phyloP scores from a whole-genome alignment of 2,797 vertebrate genomes.

The Gadopsis marmoratus region DNA sequence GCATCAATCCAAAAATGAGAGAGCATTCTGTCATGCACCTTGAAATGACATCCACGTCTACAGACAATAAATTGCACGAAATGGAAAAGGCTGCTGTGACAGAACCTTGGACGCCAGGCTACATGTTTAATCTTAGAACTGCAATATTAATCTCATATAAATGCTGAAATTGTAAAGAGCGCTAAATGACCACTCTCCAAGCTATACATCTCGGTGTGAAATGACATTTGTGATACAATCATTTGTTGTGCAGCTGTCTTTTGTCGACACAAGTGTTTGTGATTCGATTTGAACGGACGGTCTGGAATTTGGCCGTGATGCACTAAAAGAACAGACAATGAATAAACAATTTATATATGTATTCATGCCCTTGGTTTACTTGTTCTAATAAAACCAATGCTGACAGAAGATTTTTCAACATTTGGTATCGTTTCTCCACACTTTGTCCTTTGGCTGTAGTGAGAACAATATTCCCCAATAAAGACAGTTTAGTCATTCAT shows the following conservation, averaged over 20 bases:
- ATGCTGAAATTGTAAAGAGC: slow-evolving; percentile 41
- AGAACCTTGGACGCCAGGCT: slow-evolving; percentile 38
- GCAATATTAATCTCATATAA: slow-evolving; percentile 60
- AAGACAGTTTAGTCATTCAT: slow-evolving; percentile 7
- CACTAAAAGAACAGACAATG: slow-evolving; percentile 16
- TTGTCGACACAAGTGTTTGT: not conserved
- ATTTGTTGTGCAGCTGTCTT: slow-evolving; percentile 43
- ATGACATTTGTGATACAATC: slow-evolving; percentile 34
- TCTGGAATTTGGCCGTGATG: slow-evolving; percentile 20
- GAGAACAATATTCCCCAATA: slow-evolving; percentile 2
- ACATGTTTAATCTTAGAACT: slow-evolving; percentile 52
- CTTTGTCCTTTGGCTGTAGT: slow-evolving; percentile 41
- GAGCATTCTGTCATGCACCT: slow-evolving; percentile 26
- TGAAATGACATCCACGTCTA: slow-evolving; percentile 35
- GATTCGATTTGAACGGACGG: slow-evolving; percentile 37
- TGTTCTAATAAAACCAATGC: slow-evolving; percentile 5
- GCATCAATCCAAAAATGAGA: slow-evolving; percentile 29
- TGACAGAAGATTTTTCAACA: slow-evolving; percentile 20
- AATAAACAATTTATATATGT: slow-evolving; percentile 29
- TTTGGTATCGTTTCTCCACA: slow-evolving; percentile 41
- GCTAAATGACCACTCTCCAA: slow-evolving; percentile 52
- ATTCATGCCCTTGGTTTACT: slow-evolving; percentile 25
- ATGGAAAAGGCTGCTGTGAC: slow-evolving; percentile 55
- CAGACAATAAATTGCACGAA: slow-evolving; percentile 39
- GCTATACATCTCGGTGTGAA: slow-evolving; percentile 1